A percentile compares a stretch with the other conserved stretches of the same genome.
These are phyloP conservation scores for Drosophila kepulauana DNA, from an alignment of 1,140 invertebrate species.

Conservation along the genomic window DNA sequence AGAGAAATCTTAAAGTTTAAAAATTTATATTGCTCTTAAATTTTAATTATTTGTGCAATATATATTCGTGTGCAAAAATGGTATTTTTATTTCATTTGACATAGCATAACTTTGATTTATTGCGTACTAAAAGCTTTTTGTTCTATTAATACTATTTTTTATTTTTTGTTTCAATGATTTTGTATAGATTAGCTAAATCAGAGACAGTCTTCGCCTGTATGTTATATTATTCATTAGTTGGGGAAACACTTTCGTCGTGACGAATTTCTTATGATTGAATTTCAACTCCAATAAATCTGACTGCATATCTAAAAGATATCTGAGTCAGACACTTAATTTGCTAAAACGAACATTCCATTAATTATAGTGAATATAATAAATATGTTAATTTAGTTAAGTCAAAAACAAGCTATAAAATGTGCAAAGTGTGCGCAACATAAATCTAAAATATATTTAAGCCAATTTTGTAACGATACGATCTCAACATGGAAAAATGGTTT, in stretches of 20 bases:
- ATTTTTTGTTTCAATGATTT: neutral
- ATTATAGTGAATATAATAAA: too few species aligned
- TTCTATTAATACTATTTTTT: neutral
- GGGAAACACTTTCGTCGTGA: neutral
- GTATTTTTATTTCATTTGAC: too few species aligned
- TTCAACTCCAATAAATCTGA: neutral
- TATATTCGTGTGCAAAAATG: too few species aligned
- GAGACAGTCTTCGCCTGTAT: neutral
- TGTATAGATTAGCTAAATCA: neutral
- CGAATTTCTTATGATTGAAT: constrained; percentile 1
- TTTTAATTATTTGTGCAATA: too few species aligned
- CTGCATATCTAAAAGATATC: too few species aligned
- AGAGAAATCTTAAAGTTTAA: too few species aligned
- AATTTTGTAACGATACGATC: constrained; percentile 38
- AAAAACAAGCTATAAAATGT: too few species aligned
- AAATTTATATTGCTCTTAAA: too few species aligned
- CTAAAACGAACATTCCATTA: neutral
- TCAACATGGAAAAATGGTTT: constrained; percentile 47
- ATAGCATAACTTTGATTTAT: neutral
- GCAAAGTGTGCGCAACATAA: neutral
- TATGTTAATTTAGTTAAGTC: neutral
- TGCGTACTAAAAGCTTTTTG: neutral
- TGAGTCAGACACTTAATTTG: neutral
- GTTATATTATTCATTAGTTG: neutral
- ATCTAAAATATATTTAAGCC: neutral